Evolutionary conservation across 2,113 vertebrate species (phyloP).

Genomic region (Phalacrocorax carbo): DNA sequence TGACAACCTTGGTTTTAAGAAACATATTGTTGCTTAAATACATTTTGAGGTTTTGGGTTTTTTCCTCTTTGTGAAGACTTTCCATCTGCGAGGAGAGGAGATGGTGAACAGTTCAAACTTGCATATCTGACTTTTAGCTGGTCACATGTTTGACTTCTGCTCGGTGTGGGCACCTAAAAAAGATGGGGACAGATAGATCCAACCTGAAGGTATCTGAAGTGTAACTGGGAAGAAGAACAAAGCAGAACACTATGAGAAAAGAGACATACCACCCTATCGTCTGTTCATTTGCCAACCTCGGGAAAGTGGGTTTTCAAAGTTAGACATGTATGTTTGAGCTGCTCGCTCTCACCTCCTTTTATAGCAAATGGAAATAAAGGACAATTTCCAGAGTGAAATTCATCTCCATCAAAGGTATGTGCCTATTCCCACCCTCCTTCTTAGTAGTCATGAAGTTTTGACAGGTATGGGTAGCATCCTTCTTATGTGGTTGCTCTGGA

Average conservation of each 20-base stretch:
- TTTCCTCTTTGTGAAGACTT: not conserved
- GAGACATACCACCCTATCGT: not conserved
- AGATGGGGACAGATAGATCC: not conserved
- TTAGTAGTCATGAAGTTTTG: not conserved
- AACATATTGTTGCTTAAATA: not conserved
- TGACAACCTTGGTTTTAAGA: not conserved
- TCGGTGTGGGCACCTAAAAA: not conserved
- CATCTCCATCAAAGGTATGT: not conserved
- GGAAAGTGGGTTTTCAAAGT: not conserved
- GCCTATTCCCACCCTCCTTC: not conserved
- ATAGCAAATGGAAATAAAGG: not conserved
- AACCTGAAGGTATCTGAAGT: not conserved
- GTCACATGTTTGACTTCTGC: not conserved
- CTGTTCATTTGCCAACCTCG: not conserved
- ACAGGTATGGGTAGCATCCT: not conserved
- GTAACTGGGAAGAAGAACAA: slow-evolving; percentile 9
- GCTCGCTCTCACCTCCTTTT: not conserved
- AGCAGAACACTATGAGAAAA: not conserved
- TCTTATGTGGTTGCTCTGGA: not conserved
- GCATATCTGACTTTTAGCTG: not conserved
- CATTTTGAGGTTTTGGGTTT: not conserved
- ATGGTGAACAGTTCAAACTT: not conserved
- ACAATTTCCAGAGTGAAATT: not conserved
- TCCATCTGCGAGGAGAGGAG: not conserved
- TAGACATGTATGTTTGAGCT: not conserved